A percentile compares a stretch with the other conserved stretches of the same genome.
phyloP scores from a whole-genome alignment of 2,888 invertebrate genomes.

The Tetanocera ferruginea region DNA sequence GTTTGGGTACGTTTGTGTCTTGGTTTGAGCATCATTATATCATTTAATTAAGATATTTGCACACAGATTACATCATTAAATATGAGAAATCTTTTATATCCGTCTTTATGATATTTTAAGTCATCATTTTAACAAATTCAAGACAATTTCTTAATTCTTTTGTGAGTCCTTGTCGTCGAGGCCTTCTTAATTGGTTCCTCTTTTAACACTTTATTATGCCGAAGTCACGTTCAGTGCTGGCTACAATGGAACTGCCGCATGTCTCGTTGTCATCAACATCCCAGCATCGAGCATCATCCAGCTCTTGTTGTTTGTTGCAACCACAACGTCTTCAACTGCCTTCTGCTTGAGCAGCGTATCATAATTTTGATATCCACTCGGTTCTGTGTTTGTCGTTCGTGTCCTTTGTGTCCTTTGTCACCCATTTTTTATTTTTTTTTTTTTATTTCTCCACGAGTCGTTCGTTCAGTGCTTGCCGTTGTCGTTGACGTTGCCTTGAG shows the following conservation, averaged over 20 bases:
- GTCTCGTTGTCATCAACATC: neutral
- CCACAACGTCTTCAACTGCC: slow-evolving; percentile 5
- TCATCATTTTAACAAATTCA: neutral
- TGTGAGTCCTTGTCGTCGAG: neutral
- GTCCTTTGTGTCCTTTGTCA: neutral
- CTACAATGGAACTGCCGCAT: neutral
- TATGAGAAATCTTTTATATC: neutral
- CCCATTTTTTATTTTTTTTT: neutral
- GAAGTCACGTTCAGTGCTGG: slow-evolving; percentile 14
- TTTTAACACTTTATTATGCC: neutral
- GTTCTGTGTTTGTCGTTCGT: neutral
- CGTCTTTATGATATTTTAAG: neutral
- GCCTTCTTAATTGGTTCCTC: neutral
- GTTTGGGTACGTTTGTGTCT: too few relatives aligned
- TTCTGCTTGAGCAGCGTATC: slow-evolving; percentile 6
- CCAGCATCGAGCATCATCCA: too few relatives aligned
- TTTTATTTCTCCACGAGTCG: neutral
- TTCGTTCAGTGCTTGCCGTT: neutral
- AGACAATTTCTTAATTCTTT: too few relatives aligned
- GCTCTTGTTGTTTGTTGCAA: slow-evolving; percentile 1
- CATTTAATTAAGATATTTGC: neutral
- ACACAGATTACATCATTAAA: neutral
- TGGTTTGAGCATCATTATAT: neutral
- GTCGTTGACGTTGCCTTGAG: slow-evolving; percentile 24
- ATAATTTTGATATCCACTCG: slow-evolving; percentile 15